Evolutionary conservation across 2,888 invertebrate species (phyloP), one percentile per base, ranked within the genome.

Genomic region (Epistrophe eligans): DNA sequence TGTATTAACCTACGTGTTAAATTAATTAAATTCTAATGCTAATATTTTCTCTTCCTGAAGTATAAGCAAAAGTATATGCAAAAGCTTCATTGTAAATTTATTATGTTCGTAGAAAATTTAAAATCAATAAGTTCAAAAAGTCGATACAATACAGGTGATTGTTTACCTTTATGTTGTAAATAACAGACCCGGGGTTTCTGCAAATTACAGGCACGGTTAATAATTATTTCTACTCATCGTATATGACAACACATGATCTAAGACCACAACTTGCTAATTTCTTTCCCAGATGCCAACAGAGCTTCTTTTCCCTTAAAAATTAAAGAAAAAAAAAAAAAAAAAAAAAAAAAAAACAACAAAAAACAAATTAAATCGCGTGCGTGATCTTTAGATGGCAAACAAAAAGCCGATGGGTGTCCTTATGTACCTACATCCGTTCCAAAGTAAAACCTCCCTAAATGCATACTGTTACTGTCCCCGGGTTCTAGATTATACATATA

Each of bases 361-460:
- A 60, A 52, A 38, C 19, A 71, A 60, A 55, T 55, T 35, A 60
- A 70, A 81, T 84, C 71, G 81, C 88, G 84, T 88, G 88, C 87
- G 58, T 84, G 87, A 88, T 88, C 88, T 79, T 81, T 79, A 80
- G 81, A 88, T 88, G 79, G 76, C 83, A 88, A 88, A 88, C 88
- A 88, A 62, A 87, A 79, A 71, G 55, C 58, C 74, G 73, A 74
- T 73, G 77, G 74, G 55, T 62, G 60, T 72, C 76, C 87, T 72
- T 72, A 24, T 24, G 3, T 24, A 3, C n/a, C n/a, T 24, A 72
- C 55, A 40, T 40, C 15, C n/a, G n/a, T 38, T 24, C n/a, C 10
- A 38, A 67, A 38, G 24, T 24, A 2, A 50, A 52, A 38, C 70
- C 55, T 24, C 38, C 55, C 40, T 15, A 55, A 28, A 55, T 45